Evolutionary conservation across 1,140 invertebrate species (phyloP).

Genomic region (Tetramorium parvispinum): DNA sequence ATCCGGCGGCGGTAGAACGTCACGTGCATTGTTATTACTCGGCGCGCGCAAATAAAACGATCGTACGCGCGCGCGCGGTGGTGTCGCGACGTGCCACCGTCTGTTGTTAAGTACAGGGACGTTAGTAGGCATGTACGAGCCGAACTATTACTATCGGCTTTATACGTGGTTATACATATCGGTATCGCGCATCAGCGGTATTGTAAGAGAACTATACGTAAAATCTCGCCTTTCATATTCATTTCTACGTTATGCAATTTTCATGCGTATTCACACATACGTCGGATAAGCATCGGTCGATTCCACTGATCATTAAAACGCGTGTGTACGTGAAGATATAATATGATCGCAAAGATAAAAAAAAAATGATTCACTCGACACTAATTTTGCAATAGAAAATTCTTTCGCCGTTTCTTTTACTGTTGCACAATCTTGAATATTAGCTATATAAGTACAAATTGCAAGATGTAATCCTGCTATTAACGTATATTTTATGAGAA

Average conservation of each 20-base stretch:
- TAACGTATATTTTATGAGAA: conserved; percentile 34
- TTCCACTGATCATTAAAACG: background rate
- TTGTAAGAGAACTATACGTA: background rate
- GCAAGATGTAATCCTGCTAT: conserved; percentile 28
- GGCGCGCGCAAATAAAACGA: conserved; percentile 53
- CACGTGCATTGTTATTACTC: conserved; percentile 37
- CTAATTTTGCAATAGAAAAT: background rate
- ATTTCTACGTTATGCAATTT: background rate
- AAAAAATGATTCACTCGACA: background rate
- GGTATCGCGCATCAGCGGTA: background rate
- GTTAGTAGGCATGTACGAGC: background rate
- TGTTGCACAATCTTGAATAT: background rate
- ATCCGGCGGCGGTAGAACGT: conserved; percentile 17
- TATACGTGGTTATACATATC: background rate
- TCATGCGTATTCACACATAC: background rate
- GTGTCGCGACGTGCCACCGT: conserved; percentile 12
- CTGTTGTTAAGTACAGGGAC: background rate
- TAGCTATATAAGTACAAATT: conserved; percentile 15
- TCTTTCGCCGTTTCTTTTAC: background rate
- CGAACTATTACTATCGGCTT: background rate
- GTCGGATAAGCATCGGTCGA: background rate
- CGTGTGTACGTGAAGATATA: background rate
- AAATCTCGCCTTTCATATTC: background rate
- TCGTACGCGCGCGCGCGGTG: conserved; percentile 3
- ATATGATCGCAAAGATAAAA: background rate